Base-by-base conservation (phyloP, 2,797 vertebrate species). In the Spizella passerina region DNA sequence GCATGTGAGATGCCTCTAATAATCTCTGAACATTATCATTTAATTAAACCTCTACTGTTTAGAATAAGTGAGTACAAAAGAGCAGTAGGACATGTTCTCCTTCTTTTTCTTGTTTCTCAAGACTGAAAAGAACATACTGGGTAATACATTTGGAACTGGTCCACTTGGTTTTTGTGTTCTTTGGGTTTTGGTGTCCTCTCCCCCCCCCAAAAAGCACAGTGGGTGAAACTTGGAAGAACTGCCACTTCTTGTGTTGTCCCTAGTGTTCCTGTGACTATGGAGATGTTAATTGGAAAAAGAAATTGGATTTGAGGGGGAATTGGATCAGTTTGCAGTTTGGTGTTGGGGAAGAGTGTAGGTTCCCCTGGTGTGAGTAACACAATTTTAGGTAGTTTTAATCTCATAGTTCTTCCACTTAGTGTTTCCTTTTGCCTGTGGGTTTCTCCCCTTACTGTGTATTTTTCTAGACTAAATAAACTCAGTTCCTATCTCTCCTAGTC, bases 81-180 rank as follows among this genome's bases (percentile, higher is more conserved):
- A 81, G 81, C 81, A 41, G 88, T 30, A 95, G 92, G 81, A 79
- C 86, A 32, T 0, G 55, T 82, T 94, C 79, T 92, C 39, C 72
- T 90, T 10, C 76, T 89, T 22, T 82, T 85, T 76, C 73, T 76
- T 84, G 73, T 93, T 95, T 86, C 86, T 85, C n/a, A 7, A 66
- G 78, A 32, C 75, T n/a, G 49, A 66, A 84, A 66, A 52, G 70
- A 83, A 18, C 55, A 29, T 19, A 10, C 16, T 69, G 63, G 46
- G 12, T 65, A 65, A 60, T 56, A 10, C 2, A 3, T 53, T 75
- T 88, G 78, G 75, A 84, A 72, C 3, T 4, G 30, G 16, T 57
- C 70, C 1, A 0, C 23, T 44, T 36, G 64, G 29, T 16, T 76
- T 73, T 69, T 69, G 50, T 43, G 27, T 7, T 49, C 61, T 30